Conservation (phyloP, 2,113 vertebrate genomes). For the Bubalus kerabau region DNA sequence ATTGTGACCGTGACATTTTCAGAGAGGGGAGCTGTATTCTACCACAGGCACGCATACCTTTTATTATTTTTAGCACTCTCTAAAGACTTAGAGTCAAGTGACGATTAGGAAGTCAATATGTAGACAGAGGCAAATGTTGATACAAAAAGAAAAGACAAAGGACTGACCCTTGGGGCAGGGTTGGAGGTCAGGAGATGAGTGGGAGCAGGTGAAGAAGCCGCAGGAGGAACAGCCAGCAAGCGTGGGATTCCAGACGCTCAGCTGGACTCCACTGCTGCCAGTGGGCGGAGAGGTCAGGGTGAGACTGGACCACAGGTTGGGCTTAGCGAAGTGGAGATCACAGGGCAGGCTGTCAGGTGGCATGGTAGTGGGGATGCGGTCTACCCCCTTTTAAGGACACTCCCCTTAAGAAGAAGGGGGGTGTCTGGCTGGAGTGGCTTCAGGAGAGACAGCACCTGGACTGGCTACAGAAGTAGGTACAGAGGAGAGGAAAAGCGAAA, state of each 20-base stretch:
- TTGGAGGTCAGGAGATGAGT: background rate
- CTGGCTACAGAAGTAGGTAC: background rate
- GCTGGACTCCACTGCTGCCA: background rate
- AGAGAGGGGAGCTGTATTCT: background rate
- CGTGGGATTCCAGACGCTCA: background rate
- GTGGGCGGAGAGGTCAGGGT: background rate
- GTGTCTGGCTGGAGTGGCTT: background rate
- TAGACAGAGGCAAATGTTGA: background rate
- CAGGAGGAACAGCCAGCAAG: background rate
- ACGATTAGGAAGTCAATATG: background rate
- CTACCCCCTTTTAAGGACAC: background rate
- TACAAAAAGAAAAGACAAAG: background rate
- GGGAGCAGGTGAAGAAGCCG: background rate
- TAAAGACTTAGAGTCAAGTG: background rate
- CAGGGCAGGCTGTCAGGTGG: background rate
- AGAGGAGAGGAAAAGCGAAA: background rate
- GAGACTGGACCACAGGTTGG: background rate
- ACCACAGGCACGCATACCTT: background rate
- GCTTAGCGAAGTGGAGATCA: background rate
- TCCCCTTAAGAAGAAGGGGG: background rate
- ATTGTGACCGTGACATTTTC: background rate
- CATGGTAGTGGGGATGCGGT: rapidly evolving
- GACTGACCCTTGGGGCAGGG: background rate
- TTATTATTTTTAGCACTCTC: background rate
- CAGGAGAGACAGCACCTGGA: background rate